These are phyloP conservation scores for Characodon lateralis DNA, from an alignment of 2,797 vertebrate genomes.

Conservation along the genomic window DNA sequence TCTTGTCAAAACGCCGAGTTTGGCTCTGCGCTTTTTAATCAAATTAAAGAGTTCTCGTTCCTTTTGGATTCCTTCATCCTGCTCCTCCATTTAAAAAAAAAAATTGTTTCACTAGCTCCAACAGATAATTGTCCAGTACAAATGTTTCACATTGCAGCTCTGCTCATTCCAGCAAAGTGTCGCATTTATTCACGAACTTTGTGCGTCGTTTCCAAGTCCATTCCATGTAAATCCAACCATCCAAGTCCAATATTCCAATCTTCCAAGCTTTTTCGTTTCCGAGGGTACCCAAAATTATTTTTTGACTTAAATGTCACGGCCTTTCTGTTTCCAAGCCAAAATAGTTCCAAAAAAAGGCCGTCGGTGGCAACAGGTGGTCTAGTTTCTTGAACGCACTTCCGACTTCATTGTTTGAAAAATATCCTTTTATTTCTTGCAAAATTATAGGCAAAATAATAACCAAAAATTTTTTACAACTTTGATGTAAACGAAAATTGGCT, in stretches of 20 bases:
- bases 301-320: no score
- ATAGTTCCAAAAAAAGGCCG: no score
- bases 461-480: no score
- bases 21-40: not conserved
- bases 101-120: not conserved
- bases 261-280: not conserved
- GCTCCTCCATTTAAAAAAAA: not conserved
- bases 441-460: no score
- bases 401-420: no score
- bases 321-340: no score
- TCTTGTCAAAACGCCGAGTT: not conserved
- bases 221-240: not conserved
- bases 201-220: not conserved
- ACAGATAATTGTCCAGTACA: not conserved
- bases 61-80: not conserved
- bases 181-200: conserved; percentile 1
- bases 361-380: no score
- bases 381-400: no score
- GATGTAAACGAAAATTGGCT: no score
- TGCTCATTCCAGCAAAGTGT: not conserved
- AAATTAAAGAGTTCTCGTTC: not conserved
- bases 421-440: no score
- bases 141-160: not conserved
- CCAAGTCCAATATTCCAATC: not conserved
- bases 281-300: no score